Conservation (phyloP, 1,140 invertebrate species). For the Orussus abietinus region DNA sequence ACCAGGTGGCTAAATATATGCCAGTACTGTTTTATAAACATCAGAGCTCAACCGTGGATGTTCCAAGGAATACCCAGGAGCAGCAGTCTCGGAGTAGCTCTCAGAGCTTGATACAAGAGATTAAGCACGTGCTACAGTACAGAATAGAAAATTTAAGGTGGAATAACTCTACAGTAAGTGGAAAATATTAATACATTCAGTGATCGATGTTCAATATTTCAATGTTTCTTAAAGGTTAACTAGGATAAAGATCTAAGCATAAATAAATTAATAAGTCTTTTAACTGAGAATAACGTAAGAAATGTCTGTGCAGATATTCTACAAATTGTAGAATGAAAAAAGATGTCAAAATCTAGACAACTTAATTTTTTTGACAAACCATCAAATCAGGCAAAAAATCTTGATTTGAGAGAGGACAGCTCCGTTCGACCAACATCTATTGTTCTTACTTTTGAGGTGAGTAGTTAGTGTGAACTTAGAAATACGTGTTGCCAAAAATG, state of each 20-base stretch:
- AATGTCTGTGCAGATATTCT: no score
- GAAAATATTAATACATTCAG: no score
- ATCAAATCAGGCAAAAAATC: slow-evolving; percentile 21
- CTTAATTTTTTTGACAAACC: slow-evolving; percentile 19
- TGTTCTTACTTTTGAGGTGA: slow-evolving; percentile 23
- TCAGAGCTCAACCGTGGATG: slow-evolving; percentile 28
- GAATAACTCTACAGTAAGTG: no score
- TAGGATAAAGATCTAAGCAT: no score
- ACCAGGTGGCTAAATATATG: slow-evolving; percentile 42
- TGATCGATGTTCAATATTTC: no score
- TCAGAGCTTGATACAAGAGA: no score
- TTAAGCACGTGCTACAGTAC: no score
- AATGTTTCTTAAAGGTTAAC: no score
- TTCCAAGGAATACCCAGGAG: slow-evolving; percentile 21
- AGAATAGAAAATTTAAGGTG: no score
- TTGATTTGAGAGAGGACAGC: slow-evolving; percentile 17
- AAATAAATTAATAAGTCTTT: no score
- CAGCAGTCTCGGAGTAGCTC: no score
- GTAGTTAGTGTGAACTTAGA: slow-evolving; percentile 8
- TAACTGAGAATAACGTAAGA: no score
- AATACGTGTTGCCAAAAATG: slow-evolving; percentile 5
- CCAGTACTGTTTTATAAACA: slow-evolving; percentile 42
- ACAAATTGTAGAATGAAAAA: neutral
- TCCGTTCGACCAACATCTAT: slow-evolving; percentile 16
- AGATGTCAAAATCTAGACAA: neutral